These are phyloP conservation scores for Eulemur albifrons DNA, from an alignment of 2,797 vertebrate species.

Conservation along the genomic window DNA sequence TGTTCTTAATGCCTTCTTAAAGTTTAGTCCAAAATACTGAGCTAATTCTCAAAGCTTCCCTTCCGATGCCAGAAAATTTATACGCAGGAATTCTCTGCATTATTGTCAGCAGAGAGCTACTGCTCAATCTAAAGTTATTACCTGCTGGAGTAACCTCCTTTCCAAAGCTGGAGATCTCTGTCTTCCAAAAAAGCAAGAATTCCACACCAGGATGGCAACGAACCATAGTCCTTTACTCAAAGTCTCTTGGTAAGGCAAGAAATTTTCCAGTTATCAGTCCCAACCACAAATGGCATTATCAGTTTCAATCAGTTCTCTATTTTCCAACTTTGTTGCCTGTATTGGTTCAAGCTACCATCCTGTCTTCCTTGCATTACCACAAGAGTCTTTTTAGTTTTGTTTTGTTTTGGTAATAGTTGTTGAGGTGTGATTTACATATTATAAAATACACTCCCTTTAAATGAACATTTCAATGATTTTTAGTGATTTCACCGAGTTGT, in stretches of 20 bases:
- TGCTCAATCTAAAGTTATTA: background rate
- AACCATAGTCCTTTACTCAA: background rate
- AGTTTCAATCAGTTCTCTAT: background rate
- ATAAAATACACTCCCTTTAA: background rate
- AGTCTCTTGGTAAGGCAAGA: background rate
- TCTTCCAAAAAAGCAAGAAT: background rate
- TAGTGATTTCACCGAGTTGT: background rate
- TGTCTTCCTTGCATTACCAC: background rate
- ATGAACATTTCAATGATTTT: background rate
- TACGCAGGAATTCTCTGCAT: background rate
- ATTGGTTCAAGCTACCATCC: background rate
- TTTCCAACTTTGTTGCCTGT: background rate
- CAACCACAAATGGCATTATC: background rate
- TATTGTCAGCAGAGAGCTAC: background rate
- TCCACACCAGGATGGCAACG: background rate
- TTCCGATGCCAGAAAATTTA: constrained; percentile 1
- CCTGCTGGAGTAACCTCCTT: background rate
- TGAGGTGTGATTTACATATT: background rate
- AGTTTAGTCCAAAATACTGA: background rate
- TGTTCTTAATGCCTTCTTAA: background rate
- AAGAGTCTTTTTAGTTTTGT: background rate
- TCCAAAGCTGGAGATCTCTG: background rate
- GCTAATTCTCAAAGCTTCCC: background rate
- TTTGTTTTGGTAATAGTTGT: background rate
- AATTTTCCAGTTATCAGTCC: background rate